Base-by-base conservation (phyloP, 2,797 vertebrate genomes). In the Thamnophis elegans region DNA sequence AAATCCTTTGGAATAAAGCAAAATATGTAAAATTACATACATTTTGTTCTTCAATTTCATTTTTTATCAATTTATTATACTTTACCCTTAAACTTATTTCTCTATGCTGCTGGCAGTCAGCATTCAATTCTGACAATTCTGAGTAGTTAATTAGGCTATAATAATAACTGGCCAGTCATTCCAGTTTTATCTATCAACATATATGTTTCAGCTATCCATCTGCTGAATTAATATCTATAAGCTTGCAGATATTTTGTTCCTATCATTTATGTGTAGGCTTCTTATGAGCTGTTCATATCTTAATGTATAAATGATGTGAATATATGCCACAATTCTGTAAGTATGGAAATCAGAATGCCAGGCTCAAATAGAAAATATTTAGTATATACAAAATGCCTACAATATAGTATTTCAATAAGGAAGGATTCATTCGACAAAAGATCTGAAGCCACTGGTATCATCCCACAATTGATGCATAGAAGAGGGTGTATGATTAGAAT, bases 171-270 rank as follows among this genome's bases (percentile, higher is more conserved):
- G 25, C 60, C 25, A 13, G 12, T 13, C n/a, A 36, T 18, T 3
- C 73, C 25, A n/a, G 26, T 51, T 89, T 36, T 85, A 85, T 51
- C n/a, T 91, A 54, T n/a, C 60, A 22, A 32, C 20, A 68, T 51
- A 85, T 25, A 22, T 8, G 28, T 87, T 91, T 87, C 65, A 51
- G 5, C 14, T 88, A 89, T 26, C 26, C 1, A 11, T 86, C 86
- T 87, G 28, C 86, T 93, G 90, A 94, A 95, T 92, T 28, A 91
- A 91, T 26, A 90, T 92, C 7, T 92, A 87, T 88, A 91, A 92
- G 85, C 87, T 20, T 0, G 42, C n/a, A 1, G 3, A 60, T 28
- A 28, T 25, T 7, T 59, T 65, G 55, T 12, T 65, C 18, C 60
- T 47, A 5, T 2, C 62, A 65, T 78, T 88, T 94, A 2, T n/a